These are phyloP conservation scores for Porites lutea DNA, from an alignment of 64 coral and sea anemone genomes.

Conservation along the genomic window DNA sequence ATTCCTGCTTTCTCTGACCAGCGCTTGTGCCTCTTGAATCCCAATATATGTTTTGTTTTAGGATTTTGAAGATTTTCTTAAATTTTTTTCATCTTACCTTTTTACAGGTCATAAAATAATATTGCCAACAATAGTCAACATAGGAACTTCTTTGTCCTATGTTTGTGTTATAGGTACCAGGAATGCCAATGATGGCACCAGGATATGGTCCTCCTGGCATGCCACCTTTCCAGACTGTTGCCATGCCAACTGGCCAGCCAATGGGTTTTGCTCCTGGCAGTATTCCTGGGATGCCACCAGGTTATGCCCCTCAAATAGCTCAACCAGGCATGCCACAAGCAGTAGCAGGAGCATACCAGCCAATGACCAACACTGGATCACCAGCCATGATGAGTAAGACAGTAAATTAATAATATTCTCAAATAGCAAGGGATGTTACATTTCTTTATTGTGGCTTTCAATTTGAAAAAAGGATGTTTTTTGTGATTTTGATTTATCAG, in stretches of 20 bases:
- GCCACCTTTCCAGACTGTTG: conserved; percentile 71
- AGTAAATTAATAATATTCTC: too few species aligned
- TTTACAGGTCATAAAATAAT: too few species aligned
- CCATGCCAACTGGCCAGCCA: conserved; percentile 76
- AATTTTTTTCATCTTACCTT: too few species aligned
- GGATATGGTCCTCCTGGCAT: conserved; percentile 66
- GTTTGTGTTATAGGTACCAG: conserved; percentile 49
- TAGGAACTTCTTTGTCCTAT: neutral
- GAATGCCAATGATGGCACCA: conserved; percentile 70
- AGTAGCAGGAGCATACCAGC: conserved; percentile 52
- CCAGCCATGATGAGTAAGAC: conserved; percentile 52
- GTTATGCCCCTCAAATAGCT: conserved; percentile 48
- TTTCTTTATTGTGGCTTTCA: too few species aligned
- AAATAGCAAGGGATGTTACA: too few species aligned
- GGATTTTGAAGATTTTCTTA: too few species aligned
- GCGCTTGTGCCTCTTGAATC: too few species aligned
- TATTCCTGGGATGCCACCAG: conserved; percentile 51
- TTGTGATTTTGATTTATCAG: too few species aligned
- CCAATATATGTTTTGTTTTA: too few species aligned
- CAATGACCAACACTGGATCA: conserved; percentile 31
- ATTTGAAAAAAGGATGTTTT: too few species aligned
- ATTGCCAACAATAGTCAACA: too few species aligned
- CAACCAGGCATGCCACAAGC: conserved; percentile 26
- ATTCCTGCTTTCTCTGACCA: too few species aligned
- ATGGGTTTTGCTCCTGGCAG: conserved; percentile 59